Conservation (phyloP, 2,797 vertebrate genomes). For the Limosa lapponica region DNA sequence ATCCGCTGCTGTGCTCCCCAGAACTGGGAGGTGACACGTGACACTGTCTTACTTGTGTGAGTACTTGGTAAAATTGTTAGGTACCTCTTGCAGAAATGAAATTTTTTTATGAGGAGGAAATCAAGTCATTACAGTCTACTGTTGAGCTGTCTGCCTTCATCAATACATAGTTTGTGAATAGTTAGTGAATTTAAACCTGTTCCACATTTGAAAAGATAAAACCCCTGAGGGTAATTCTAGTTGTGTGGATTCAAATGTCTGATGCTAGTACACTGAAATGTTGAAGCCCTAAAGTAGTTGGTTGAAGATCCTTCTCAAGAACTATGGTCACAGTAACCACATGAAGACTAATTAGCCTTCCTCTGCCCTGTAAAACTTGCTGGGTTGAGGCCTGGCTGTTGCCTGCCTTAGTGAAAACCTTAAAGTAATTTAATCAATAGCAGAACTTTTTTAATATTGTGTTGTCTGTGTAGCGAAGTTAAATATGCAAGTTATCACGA, state of each 20-base stretch:
- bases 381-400: not conserved
- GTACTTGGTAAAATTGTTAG: not conserved
- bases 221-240: not conserved
- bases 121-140: not conserved
- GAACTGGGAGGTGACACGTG: not conserved
- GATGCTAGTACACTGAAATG: not conserved
- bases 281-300: not conserved
- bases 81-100: fast-evolving
- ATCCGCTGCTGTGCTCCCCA: not conserved
- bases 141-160: not conserved
- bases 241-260: not conserved
- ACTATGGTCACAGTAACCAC: not conserved
- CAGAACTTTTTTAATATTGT: not conserved
- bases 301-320: not conserved
- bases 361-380: not conserved
- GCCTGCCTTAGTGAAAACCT: not conserved
- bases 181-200: not conserved
- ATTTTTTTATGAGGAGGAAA: not conserved
- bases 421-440: not conserved
- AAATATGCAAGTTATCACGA: not conserved
- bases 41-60: not conserved
- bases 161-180: not conserved
- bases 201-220: not conserved
- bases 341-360: not conserved
- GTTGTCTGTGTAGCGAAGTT: not conserved